These are phyloP conservation scores for Callyntrura guangdongensis DNA, from an alignment of 2,888 invertebrate genomes.

Conservation along the genomic window DNA sequence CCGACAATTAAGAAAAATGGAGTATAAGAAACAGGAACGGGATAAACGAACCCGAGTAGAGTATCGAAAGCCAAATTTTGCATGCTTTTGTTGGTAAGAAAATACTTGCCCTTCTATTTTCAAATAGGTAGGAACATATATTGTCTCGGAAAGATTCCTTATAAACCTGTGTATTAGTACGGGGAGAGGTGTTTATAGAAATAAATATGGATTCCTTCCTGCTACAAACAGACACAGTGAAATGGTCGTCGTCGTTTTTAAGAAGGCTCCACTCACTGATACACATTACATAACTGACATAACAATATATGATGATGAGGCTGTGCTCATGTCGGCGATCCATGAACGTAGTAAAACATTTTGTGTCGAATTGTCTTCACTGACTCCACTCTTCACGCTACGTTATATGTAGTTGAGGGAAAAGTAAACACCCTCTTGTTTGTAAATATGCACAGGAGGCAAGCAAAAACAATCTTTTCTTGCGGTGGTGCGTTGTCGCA, in stretches of 20 bases:
- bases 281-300: conserved; percentile 27
- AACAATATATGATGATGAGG: conserved; percentile 34
- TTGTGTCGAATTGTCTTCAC: conserved; percentile 30
- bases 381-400: neutral
- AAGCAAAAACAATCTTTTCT: conserved; percentile 43
- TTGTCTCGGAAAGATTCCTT: conserved; percentile 6
- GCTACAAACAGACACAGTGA: conserved; percentile 19
- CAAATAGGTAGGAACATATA: too few species aligned
- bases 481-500: conserved; percentile 38
- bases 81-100: neutral
- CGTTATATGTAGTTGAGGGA: neutral
- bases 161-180: conserved; percentile 8
- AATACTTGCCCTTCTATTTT: neutral
- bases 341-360: conserved; percentile 44
- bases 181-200: neutral
- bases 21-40: conserved; percentile 25
- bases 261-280: neutral
- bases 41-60: conserved; percentile 25
- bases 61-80: conserved; percentile 27
- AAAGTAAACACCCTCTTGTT: conserved; percentile 24
- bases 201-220: neutral
- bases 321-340: neutral
- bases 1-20: conserved; percentile 52
- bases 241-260: neutral
- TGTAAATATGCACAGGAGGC: conserved; percentile 48